Evolutionary conservation across 1,140 invertebrate species (phyloP), one percentile per base, ranked within the genome.

Genomic region (Copidosoma floridanum): DNA sequence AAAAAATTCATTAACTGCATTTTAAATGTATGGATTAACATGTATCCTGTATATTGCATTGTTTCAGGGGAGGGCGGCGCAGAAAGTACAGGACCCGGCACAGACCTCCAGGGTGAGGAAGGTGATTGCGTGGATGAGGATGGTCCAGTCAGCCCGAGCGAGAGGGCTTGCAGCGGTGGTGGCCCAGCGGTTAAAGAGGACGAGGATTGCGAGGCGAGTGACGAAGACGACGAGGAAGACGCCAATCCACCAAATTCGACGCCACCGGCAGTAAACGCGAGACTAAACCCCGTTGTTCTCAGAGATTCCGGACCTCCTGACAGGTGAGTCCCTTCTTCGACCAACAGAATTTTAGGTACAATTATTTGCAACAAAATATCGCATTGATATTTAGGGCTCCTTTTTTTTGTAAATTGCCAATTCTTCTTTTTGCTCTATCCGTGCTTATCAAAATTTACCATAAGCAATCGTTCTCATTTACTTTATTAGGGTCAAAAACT

Each of bases 11-110:
- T n/a, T n/a, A n/a, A n/a, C n/a, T n/a, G n/a, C n/a, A n/a, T n/a
- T n/a, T n/a, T n/a, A n/a, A n/a, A n/a, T n/a, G n/a, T n/a, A n/a
- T n/a, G n/a, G n/a, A n/a, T n/a, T n/a, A n/a, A n/a, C n/a, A n/a
- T n/a, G n/a, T n/a, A n/a, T n/a, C n/a, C n/a, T n/a, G n/a, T n/a
- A n/a, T n/a, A n/a, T 38, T 38, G 32, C 7, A 62, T 66, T 69
- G 67, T 82, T 82, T 2, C 72, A 85, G 83, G 83, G 82, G 83
- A 84, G 81, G 83, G 83, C 69, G 83, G 82, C 62, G 77, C 78
- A 58, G 80, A 81, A 71, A 78, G 77, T 58, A 75, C 83, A 65
- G 83, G 74, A 56, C 75, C 83, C 66, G 75, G 76, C 37, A 78
- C 79, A 71, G 82, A 75, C 68, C 76, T 75, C 71, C 83, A 75